phyloP scores from a whole-genome alignment of 2,113 vertebrate genomes.

The Calcarius ornatus region DNA sequence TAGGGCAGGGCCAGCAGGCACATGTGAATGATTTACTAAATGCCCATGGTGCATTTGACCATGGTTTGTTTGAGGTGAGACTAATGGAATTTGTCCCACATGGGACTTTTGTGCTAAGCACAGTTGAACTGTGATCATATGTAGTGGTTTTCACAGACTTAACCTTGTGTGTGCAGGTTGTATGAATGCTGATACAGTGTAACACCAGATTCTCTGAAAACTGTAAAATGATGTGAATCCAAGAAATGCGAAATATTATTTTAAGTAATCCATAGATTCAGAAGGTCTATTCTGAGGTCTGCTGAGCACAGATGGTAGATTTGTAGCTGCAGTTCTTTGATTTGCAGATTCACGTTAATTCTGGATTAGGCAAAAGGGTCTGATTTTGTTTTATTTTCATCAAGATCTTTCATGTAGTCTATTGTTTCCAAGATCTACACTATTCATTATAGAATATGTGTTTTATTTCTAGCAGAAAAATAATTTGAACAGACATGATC shows the following conservation, averaged over 20 bases:
- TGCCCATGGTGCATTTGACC: neutral
- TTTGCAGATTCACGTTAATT: neutral
- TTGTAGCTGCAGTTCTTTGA: neutral
- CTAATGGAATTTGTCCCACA: neutral
- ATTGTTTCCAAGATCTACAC: neutral
- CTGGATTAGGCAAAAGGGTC: neutral
- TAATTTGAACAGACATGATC: neutral
- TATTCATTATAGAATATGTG: neutral
- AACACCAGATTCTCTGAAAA: neutral
- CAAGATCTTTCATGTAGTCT: neutral
- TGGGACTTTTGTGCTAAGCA: neutral
- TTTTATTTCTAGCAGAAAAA: neutral
- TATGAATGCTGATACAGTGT: neutral
- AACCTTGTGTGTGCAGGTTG: neutral
- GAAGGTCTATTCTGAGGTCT: neutral
- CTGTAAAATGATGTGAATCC: neutral
- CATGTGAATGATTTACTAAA: neutral
- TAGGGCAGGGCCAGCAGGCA: neutral
- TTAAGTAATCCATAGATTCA: neutral
- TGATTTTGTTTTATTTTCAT: neutral
- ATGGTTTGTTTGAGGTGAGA: neutral
- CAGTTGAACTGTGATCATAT: neutral
- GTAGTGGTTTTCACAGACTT: neutral
- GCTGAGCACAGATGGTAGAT: constrained; percentile 1
- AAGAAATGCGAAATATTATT: neutral